Base-by-base conservation (phyloP, 2,888 invertebrate species). In the Gryllus longicercus region DNA sequence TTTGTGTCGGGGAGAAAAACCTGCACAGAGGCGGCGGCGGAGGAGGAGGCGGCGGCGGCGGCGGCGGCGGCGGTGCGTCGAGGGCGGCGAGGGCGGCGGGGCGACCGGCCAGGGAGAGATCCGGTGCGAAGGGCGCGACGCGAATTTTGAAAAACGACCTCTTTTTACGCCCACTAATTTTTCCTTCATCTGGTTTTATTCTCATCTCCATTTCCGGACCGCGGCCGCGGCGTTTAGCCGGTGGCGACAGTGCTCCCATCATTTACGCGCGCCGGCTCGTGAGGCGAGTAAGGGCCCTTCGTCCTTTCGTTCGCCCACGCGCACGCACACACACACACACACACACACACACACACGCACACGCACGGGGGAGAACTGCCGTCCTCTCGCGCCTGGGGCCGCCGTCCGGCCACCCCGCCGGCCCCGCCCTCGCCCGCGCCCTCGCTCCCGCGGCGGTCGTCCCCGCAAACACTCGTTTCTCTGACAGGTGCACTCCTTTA, bases 401-500 rank as follows among this genome's bases (percentile, higher is more conserved):
- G 5, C 8, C 38, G 5, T 8, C 63, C 16, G 3, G 16, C 2
- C 63, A 2, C 16, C 63, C 63, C 63, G 1, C 63, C n/a, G 63
- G 16, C 16, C 1, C 38, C 38, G 38, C 38, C 63, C n/a, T n/a
- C 63, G 63, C 63, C 38, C 38, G 38, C 63, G 63, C 63, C 63
- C 16, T 8, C 5, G n/a, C 63, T 14, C 63, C 63, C 63, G 14
- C 63, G 14, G 63, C 63, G 63, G 38, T 38, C 38, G 38, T 38
- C 63, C n/a, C 63, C 63, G 63, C 63, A 63, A 63, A 63, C 63
- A 63, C 63, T 63, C 63, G 63, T 63, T 63, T 63, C 49, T 50
- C 49, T 78, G 80, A 80, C 80, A 80, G 80, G 80, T 80, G 80
- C 75, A 77, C 80, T 51, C 75, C 50, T 80, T 80, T 81, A 77